Percentiles rank a stretch among this genome's conserved stretches.
phyloP scores from a whole-genome alignment of 2,888 invertebrate genomes.

The Deilephila elpenor region DNA sequence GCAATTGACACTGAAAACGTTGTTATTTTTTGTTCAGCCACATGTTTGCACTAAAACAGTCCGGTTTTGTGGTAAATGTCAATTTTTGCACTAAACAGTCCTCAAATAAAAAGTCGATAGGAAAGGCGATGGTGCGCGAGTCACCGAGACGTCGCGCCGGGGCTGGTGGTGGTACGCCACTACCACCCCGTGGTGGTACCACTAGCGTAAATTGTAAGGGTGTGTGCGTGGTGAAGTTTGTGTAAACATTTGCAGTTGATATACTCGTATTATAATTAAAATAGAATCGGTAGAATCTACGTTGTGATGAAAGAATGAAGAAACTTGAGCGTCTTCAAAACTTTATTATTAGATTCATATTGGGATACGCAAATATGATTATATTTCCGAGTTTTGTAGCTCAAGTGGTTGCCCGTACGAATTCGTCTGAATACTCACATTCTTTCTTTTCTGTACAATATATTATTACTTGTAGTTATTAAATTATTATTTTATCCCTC shows the following conservation, averaged over 20 bases:
- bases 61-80: too few species aligned
- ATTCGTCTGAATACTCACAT: too few species aligned
- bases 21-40: background rate
- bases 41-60: background rate
- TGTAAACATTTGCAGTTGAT: background rate
- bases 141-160: conserved; percentile 63
- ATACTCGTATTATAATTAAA: background rate
- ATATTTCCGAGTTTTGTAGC: too few species aligned
- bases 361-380: too few species aligned
- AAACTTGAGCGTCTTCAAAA: too few species aligned
- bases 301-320: too few species aligned
- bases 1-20: too few species aligned
- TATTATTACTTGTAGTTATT: too few species aligned
- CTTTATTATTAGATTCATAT: too few species aligned
- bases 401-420: too few species aligned
- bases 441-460: too few species aligned
- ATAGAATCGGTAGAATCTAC: background rate
- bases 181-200: conserved; percentile 57
- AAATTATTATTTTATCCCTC: too few species aligned
- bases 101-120: background rate
- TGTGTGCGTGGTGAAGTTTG: background rate
- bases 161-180: conserved; percentile 73
- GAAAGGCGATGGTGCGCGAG: conserved; percentile 8
- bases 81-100: background rate
- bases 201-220: conserved; percentile 4